Evolutionary conservation across 2,888 invertebrate genomes (phyloP).

Genomic region (Aporophyla lueneburgensis): DNA sequence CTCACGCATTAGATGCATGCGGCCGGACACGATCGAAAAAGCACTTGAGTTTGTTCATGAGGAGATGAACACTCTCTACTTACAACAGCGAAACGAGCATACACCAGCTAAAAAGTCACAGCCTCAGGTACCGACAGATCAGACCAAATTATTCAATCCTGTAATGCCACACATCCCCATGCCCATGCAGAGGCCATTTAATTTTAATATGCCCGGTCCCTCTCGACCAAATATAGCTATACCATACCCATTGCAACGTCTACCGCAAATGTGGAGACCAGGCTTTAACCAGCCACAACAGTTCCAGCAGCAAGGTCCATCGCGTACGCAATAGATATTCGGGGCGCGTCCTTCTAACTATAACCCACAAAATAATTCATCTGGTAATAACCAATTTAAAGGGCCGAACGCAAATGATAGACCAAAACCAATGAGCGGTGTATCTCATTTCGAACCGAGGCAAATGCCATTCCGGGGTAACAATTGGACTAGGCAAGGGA

Average conservation of each 20-base stretch:
- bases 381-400: too few species aligned
- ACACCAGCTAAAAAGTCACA: neutral
- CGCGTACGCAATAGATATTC: neutral
- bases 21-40: constrained; percentile 22
- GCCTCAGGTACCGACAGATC: constrained; percentile 3
- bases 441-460: constrained; percentile 10
- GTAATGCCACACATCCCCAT: neutral
- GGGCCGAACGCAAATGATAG: neutral
- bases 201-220: constrained; percentile 5
- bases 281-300: neutral
- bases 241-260: constrained; percentile 1
- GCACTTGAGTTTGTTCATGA: constrained; percentile 45
- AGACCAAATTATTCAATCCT: constrained; percentile 12
- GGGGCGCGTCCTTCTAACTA: neutral
- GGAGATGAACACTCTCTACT: constrained; percentile 44
- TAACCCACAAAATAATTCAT: neutral
- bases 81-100: constrained; percentile 51
- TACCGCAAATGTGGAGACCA: constrained; percentile 5
- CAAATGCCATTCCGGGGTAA: constrained; percentile 5
- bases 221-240: constrained; percentile 7
- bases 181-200: neutral
- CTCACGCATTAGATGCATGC: constrained; percentile 64
- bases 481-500: neutral
- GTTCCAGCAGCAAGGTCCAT: neutral
- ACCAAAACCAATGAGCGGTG: constrained; percentile 6